Evolutionary conservation across 2,797 vertebrate species (phyloP).

Genomic region (Anabacerthia variegaticeps): DNA sequence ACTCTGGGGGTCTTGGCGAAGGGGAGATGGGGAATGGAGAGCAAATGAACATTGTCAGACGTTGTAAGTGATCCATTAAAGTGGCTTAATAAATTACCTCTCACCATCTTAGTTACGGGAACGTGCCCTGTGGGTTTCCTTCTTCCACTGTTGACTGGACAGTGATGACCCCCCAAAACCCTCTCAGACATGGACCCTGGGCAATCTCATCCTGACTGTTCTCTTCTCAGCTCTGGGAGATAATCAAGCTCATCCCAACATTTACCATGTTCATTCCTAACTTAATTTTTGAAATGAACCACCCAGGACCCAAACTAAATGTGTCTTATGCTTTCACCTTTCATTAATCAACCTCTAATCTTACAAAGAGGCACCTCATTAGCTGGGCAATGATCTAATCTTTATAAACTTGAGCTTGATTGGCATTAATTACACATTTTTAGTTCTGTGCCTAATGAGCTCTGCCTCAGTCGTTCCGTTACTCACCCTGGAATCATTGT

Average conservation of each 20-base stretch:
- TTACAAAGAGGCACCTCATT: neutral
- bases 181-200: neutral
- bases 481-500: neutral
- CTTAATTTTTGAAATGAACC: neutral
- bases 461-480: neutral
- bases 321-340: neutral
- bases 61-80: neutral
- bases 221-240: neutral
- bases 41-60: neutral
- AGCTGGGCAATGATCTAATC: neutral
- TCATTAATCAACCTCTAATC: neutral
- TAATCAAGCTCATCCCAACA: fast-evolving
- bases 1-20: neutral
- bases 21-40: neutral
- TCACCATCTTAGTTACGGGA: neutral
- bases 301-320: neutral
- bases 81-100: neutral
- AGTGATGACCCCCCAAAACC: neutral
- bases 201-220: neutral
- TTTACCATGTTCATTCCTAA: neutral
- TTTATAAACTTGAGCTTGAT: neutral
- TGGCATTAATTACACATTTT: neutral
- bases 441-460: conserved; percentile 5
- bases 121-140: fast-evolving
- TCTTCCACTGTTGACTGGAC: neutral